phyloP scores from a whole-genome alignment of 2,888 invertebrate species.

The Hydrotaea diabolus region DNA sequence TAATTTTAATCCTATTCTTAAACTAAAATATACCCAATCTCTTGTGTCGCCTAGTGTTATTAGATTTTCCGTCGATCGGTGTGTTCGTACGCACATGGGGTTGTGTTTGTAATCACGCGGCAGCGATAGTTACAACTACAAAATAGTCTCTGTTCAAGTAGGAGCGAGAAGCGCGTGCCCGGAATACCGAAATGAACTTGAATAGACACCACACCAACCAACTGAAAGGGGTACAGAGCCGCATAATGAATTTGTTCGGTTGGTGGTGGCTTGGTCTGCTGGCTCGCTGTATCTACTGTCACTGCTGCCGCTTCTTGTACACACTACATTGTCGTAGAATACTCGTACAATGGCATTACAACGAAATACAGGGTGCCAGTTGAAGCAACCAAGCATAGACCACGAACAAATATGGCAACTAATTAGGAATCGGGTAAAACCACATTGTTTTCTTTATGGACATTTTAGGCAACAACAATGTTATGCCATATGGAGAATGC shows the following conservation, averaged over 20 bases:
- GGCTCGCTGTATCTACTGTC: not conserved
- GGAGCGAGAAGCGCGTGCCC: constrained; percentile 61
- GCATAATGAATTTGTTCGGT: not conserved
- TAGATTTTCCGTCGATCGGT: constrained; percentile 30
- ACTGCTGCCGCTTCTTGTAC: not conserved
- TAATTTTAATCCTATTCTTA: too few species aligned
- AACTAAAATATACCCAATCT: not conserved
- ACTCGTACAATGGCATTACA: not conserved
- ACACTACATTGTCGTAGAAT: not conserved
- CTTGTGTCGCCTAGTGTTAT: not conserved
- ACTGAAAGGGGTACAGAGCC: not conserved
- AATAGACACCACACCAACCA: constrained; percentile 24
- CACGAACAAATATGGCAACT: constrained; percentile 8
- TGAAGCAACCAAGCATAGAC: not conserved
- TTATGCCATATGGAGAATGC: not conserved
- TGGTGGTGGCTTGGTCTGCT: not conserved
- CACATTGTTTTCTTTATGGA: constrained; percentile 18
- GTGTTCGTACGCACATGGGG: constrained; percentile 12
- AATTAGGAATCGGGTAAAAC: constrained; percentile 28
- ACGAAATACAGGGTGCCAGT: constrained; percentile 25
- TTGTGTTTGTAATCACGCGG: not conserved
- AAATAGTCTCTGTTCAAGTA: constrained; percentile 56
- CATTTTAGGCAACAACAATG: not conserved
- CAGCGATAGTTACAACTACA: constrained; percentile 26
- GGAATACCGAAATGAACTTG: constrained; percentile 51